Conservation (phyloP, 1,140 invertebrate genomes). For the Conus ventricosus region DNA sequence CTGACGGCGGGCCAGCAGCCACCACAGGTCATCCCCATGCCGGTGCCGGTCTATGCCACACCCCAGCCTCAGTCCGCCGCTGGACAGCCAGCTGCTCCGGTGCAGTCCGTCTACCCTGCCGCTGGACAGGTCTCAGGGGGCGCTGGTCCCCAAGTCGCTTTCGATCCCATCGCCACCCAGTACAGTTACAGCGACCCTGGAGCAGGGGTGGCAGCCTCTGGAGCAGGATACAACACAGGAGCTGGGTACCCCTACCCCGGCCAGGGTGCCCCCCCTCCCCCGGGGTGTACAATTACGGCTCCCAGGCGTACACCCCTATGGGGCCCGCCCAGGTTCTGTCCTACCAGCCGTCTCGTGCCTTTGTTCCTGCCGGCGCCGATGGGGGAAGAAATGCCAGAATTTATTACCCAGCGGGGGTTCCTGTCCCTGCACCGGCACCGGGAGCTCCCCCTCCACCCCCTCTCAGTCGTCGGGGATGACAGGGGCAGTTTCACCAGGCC, state of each 20-base stretch:
- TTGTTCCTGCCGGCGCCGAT: constrained; percentile 50
- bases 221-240: not conserved
- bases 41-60: not conserved
- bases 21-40: not conserved
- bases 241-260: not conserved
- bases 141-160: constrained; percentile 37
- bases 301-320: constrained; percentile 39
- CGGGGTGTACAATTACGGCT: constrained; percentile 41
- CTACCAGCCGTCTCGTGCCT: constrained; percentile 47
- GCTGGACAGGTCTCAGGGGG: constrained; percentile 35
- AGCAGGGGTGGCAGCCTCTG: not conserved
- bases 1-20: not conserved
- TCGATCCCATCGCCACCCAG: constrained; percentile 35
- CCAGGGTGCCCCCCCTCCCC: not conserved
- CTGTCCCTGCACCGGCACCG: constrained; percentile 46
- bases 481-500: constrained; percentile 40
- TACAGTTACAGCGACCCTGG: constrained; percentile 31
- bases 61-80: not conserved
- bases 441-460: constrained; percentile 54
- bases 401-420: constrained; percentile 47
- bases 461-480: constrained; percentile 16
- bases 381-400: constrained; percentile 50
- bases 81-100: constrained; percentile 7
- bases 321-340: constrained; percentile 52
- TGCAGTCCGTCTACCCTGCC: constrained; percentile 28